Evolutionary conservation across 1,140 invertebrate species (phyloP).

Genomic region (Battus philenor): DNA sequence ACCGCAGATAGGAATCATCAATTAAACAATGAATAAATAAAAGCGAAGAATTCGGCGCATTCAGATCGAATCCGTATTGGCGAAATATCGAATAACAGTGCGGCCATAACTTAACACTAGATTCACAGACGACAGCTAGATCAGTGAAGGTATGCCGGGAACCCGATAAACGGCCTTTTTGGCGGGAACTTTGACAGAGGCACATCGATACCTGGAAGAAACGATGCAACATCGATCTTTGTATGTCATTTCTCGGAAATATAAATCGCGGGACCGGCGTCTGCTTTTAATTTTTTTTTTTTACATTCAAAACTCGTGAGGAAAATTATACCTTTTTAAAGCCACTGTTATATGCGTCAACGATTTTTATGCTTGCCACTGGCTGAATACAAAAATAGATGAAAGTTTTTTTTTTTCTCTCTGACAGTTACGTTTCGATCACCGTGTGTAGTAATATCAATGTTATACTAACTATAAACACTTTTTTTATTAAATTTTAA

Average conservation of each 20-base stretch:
- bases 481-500: too few relatives aligned
- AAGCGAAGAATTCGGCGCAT: constrained; percentile 3
- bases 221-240: constrained; percentile 7
- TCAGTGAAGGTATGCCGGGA: constrained; percentile 21
- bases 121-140: constrained; percentile 47
- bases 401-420: neutral
- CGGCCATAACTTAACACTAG: constrained; percentile 40
- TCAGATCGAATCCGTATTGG: constrained; percentile 10
- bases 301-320: neutral
- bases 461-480: too few relatives aligned
- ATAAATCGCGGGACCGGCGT: constrained; percentile 1
- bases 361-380: constrained; percentile 9
- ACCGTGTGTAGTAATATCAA: too few relatives aligned
- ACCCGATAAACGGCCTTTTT: constrained; percentile 23
- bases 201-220: constrained; percentile 45
- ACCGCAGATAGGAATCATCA: constrained; percentile 5
- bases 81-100: constrained; percentile 16
- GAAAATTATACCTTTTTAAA: neutral
- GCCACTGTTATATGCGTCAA: constrained; percentile 5
- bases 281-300: constrained; percentile 4
- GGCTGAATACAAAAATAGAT: constrained; percentile 4
- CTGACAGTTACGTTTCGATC: too few relatives aligned
- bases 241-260: constrained; percentile 12
- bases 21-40: constrained; percentile 14
- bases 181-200: constrained; percentile 31